phyloP scores from a whole-genome alignment of 2,113 vertebrate species.

The Chloroceryle aenea region DNA sequence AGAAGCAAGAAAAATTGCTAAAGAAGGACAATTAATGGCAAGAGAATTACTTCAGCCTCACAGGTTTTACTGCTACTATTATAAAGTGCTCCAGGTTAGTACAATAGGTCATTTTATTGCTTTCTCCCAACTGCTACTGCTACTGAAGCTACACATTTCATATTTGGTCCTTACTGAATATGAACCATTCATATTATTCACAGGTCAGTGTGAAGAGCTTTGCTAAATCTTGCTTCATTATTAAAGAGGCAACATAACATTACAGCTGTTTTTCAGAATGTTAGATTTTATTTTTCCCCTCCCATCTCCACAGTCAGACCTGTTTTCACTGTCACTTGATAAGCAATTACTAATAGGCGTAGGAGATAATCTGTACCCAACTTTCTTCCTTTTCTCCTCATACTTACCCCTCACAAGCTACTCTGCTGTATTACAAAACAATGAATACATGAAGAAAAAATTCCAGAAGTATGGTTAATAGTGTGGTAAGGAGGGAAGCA shows the following conservation, averaged over 20 bases:
- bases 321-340: neutral
- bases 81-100: conserved; percentile 80
- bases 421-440: neutral
- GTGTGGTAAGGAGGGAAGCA: neutral
- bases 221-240: neutral
- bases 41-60: conserved; percentile 88
- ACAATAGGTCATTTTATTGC: neutral
- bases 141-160: neutral
- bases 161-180: neutral
- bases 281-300: neutral
- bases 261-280: neutral
- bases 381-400: neutral
- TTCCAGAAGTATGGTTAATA: neutral
- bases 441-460: neutral
- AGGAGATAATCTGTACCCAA: neutral
- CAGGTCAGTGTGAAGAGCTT: neutral
- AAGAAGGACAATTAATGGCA: conserved; percentile 80
- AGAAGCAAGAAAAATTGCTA: conserved; percentile 80
- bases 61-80: conserved; percentile 92
- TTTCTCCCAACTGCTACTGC: neutral
- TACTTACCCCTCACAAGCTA: neutral
- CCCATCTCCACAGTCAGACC: neutral
- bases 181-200: neutral
- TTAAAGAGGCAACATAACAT: neutral
- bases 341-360: neutral